A percentile compares a stretch with the other conserved stretches of the same genome.
Conservation (phyloP, 1,140 invertebrate genomes). For the Zaprionus tsacasi region DNA sequence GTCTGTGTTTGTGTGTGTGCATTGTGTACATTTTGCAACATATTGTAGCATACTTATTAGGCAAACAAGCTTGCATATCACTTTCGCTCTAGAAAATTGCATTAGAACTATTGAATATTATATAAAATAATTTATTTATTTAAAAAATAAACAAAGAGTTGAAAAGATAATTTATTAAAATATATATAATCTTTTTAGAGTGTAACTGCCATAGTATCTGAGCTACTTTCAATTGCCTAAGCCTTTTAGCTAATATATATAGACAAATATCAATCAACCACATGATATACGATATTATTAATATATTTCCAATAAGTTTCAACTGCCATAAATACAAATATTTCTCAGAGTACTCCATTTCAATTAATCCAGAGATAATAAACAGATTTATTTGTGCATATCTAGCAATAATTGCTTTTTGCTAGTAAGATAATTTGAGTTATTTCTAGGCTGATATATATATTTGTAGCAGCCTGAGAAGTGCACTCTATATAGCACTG, state of each 20-base stretch:
- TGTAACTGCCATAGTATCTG: too few relatives aligned
- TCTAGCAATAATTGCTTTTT: background rate
- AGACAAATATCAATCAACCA: background rate
- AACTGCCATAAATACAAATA: too few relatives aligned
- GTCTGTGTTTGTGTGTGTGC: background rate
- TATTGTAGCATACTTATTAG: background rate
- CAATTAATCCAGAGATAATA: background rate
- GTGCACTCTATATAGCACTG: background rate
- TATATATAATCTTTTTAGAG: too few relatives aligned
- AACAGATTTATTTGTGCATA: background rate
- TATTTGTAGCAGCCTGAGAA: background rate
- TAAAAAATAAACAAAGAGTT: background rate
- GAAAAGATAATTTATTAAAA: too few relatives aligned
- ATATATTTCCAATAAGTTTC: background rate
- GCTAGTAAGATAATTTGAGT: background rate
- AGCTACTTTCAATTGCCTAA: background rate
- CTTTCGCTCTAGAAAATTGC: background rate
- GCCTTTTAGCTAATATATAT: background rate
- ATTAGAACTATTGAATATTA: background rate
- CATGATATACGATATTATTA: background rate
- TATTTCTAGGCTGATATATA: background rate
- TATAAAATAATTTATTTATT: background rate
- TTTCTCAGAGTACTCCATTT: too few relatives aligned
- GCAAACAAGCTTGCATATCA: background rate
- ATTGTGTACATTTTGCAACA: background rate